Conservation (phyloP, 2,888 invertebrate genomes). For the Slavum lentiscoides region DNA sequence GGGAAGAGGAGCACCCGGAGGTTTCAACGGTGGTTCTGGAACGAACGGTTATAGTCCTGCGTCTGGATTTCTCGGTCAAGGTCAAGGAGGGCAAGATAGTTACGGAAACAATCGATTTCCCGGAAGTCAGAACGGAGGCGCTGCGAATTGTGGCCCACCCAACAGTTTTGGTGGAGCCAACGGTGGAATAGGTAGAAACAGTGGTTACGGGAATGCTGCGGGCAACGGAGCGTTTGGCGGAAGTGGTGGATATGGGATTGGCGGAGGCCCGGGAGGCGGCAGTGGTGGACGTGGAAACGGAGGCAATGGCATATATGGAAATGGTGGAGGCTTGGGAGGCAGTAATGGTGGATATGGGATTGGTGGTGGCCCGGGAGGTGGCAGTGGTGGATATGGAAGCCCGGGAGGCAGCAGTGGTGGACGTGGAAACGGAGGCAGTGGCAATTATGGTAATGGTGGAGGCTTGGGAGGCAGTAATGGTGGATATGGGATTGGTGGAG, state of each 20-base stretch:
- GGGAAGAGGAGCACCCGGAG: conserved; percentile 8
- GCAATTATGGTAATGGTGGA: too few relatives aligned
- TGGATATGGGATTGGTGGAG: not conserved
- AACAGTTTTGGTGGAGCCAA: not conserved
- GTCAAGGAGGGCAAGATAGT: conserved; percentile 17
- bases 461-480: conserved; percentile 3
- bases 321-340: conserved; percentile 39
- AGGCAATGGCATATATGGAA: not conserved
- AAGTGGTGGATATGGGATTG: not conserved
- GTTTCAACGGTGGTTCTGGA: conserved; percentile 1
- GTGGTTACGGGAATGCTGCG: not conserved
- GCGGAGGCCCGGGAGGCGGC: not conserved
- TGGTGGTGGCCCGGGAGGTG: conserved; percentile 5
- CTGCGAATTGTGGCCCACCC: conserved; percentile 11
- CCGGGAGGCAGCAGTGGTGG: not conserved
- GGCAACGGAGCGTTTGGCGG: not conserved
- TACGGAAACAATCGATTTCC: conserved; percentile 25
- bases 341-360: not conserved
- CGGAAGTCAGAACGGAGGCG: conserved; percentile 7
- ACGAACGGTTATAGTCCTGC: conserved; percentile 3
- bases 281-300: conserved; percentile 1
- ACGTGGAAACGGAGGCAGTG: conserved; percentile 17
- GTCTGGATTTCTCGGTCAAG: conserved; percentile 15
- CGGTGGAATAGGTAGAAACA: not conserved
- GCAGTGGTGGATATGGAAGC: not conserved